A percentile compares a stretch with the other conserved stretches of the same genome.
Evolutionary conservation across 2,113 vertebrate species (phyloP).

Genomic region (Orientallactaga bullata): DNA sequence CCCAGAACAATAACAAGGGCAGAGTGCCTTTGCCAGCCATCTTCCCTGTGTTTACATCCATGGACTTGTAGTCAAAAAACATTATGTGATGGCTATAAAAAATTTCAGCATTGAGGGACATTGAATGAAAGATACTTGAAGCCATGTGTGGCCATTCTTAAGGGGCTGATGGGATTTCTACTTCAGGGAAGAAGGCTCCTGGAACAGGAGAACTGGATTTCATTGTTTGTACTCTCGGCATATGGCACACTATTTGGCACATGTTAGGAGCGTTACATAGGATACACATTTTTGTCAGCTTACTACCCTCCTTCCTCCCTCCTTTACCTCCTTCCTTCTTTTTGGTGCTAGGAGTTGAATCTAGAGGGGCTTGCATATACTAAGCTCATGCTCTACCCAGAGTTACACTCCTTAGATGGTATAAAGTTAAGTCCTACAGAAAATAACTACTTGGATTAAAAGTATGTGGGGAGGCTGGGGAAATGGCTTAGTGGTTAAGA

Average conservation of each 20-base stretch:
- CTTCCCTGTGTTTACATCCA: not conserved
- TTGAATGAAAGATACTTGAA: too few species aligned
- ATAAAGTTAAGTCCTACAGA: not conserved
- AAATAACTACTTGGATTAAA: not conserved
- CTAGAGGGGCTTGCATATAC: not conserved
- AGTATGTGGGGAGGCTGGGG: not conserved
- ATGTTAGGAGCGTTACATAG: not conserved
- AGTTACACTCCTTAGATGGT: not conserved
- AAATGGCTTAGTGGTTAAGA: too few species aligned
- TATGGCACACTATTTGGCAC: not conserved
- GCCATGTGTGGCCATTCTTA: not conserved
- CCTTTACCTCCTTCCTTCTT: too few species aligned
- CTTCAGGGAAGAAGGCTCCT: not conserved
- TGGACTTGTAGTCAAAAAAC: not conserved
- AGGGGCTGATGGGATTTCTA: not conserved
- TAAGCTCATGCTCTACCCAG: not conserved
- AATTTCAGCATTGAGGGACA: not conserved
- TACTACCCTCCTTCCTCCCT: not conserved
- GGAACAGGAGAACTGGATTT: not conserved
- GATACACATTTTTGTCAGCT: not conserved
- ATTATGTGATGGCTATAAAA: not conserved
- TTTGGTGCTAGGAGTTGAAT: not conserved
- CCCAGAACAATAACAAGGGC: not conserved
- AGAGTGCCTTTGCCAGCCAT: not conserved
- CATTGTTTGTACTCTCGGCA: not conserved